Percentiles rank a stretch among this genome's conserved stretches.
These are phyloP conservation scores for Iphiclides podalirius DNA, from an alignment of 2,888 invertebrate species.

Conservation along the genomic window DNA sequence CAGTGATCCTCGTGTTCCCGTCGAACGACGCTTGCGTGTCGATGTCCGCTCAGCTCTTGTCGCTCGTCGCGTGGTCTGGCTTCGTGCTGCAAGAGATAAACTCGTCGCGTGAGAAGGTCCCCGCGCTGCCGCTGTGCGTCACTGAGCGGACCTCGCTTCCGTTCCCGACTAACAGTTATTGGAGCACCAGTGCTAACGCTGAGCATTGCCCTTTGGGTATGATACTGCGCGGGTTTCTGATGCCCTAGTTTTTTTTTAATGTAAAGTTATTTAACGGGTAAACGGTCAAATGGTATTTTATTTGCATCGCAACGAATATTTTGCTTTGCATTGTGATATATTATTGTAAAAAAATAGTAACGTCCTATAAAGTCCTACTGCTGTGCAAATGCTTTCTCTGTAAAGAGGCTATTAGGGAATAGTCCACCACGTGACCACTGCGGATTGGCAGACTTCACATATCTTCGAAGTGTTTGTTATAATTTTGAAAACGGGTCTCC, in stretches of 20 bases:
- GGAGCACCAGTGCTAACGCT: constrained; percentile 64
- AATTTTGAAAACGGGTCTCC: too few species aligned
- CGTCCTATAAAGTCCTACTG: too few species aligned
- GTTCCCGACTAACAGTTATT: constrained; percentile 56
- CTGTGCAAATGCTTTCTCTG: too few species aligned
- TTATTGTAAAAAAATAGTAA: too few species aligned
- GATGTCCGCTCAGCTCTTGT: constrained; percentile 57
- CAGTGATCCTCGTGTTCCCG: constrained; percentile 68
- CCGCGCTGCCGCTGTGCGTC: constrained; percentile 58
- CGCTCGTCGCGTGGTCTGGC: constrained; percentile 61
- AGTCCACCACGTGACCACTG: too few species aligned
- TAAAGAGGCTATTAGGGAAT: too few species aligned
- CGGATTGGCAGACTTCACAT: too few species aligned
- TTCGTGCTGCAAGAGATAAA: constrained; percentile 65
- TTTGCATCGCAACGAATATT: too few species aligned
- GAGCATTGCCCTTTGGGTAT: constrained; percentile 63
- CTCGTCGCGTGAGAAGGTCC: constrained; percentile 46
- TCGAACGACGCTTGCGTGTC: constrained; percentile 59
- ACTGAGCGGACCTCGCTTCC: constrained; percentile 51
- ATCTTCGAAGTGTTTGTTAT: too few species aligned
- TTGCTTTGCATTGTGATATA: too few species aligned
- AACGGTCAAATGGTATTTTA: too few species aligned
- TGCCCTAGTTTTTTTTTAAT: too few species aligned
- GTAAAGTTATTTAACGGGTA: background rate
- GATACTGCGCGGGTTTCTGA: constrained; percentile 19